Evolutionary conservation across 2,888 invertebrate genomes (phyloP).

Genomic region (Drosophila pegasa): DNA sequence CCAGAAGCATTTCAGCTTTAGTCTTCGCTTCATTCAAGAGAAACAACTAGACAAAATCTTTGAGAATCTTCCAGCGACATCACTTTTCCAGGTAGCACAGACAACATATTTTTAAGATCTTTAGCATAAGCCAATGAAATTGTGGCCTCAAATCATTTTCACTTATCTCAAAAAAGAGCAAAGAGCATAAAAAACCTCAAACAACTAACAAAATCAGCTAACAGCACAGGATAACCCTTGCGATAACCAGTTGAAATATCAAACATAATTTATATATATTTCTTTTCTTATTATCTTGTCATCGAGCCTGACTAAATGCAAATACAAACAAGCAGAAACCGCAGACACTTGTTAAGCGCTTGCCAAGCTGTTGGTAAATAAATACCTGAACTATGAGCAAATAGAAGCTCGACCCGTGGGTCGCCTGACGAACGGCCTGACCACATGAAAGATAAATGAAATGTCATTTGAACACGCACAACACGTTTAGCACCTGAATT

Average conservation of each 20-base stretch:
- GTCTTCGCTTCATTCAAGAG: too few species aligned
- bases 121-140: too few species aligned
- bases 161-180: not conserved
- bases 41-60: too few species aligned
- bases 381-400: constrained; percentile 54
- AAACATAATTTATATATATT: constrained; percentile 1
- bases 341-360: constrained; percentile 66
- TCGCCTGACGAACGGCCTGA: constrained; percentile 6
- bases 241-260: constrained; percentile 26
- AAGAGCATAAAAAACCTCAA: too few species aligned
- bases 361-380: constrained; percentile 59
- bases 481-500: constrained; percentile 69
- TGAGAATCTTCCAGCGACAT: too few species aligned
- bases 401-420: constrained; percentile 44
- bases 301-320: constrained; percentile 23
- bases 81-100: too few species aligned
- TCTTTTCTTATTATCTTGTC: constrained; percentile 24
- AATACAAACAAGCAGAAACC: constrained; percentile 40
- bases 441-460: constrained; percentile 58
- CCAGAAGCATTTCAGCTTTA: too few species aligned
- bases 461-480: constrained; percentile 73
- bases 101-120: too few species aligned
- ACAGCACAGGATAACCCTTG: constrained; percentile 9
- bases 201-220: not conserved
- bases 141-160: not conserved